phyloP scores from a whole-genome alignment of 2,888 invertebrate species.

The Elysia crispata region DNA sequence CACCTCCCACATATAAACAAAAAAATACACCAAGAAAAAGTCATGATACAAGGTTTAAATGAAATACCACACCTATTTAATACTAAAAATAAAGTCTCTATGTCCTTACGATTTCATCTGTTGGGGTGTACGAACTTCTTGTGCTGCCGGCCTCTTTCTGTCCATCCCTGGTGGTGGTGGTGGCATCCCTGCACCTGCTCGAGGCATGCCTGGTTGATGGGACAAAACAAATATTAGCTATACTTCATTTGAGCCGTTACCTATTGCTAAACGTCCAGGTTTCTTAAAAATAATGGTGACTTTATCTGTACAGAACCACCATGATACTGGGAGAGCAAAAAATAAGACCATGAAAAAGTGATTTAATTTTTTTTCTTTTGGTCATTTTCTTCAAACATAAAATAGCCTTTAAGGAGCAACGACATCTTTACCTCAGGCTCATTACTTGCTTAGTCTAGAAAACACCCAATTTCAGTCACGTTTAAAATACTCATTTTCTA shows the following conservation, averaged over 20 bases:
- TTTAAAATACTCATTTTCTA: no score
- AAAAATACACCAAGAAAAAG: background rate
- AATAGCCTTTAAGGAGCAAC: no score
- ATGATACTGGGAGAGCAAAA: no score
- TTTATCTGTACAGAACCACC: background rate
- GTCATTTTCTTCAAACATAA: no score
- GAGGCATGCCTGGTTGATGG: slow-evolving; percentile 63
- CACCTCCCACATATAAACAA: background rate
- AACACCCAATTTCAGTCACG: no score
- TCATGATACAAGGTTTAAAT: background rate
- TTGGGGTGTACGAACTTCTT: slow-evolving; percentile 48
- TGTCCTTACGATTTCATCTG: slow-evolving; percentile 65
- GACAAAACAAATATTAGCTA: background rate
- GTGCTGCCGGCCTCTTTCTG: slow-evolving; percentile 62
- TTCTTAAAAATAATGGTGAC: background rate
- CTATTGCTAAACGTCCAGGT: background rate
- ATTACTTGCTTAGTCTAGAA: no score
- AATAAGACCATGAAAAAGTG: no score
- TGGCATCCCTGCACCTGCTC: slow-evolving; percentile 70
- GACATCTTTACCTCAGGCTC: no score
- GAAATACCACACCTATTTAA: background rate
- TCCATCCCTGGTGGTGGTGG: slow-evolving; percentile 67
- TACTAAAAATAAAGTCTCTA: background rate
- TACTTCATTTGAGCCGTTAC: background rate
- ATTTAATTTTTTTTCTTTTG: no score